Base-by-base conservation (phyloP, 37 sponge, comb jelly and placozoan genomes). In the Beroe ovata region DNA sequence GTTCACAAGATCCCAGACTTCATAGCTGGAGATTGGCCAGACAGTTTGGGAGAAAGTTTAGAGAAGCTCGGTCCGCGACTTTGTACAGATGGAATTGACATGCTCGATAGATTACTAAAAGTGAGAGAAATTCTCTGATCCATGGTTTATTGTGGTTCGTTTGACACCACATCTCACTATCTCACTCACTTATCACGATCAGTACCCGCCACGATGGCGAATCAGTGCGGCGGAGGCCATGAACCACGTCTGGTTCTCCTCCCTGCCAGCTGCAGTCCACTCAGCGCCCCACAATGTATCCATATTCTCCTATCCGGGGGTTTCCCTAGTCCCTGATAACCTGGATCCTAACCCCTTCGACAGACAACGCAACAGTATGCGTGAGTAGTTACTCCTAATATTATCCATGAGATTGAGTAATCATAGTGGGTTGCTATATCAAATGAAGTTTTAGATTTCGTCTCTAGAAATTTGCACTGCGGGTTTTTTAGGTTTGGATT, bases 141-240 rank as follows among this genome's bases (percentile, higher is more conserved):
- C 18, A 58, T 58, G 16, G 11, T 18, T 18, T 18, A 11, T 19
- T 11, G 11, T 58, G 18, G 16, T 18, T 18, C 11, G 16, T 58
- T 18, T 58, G 18, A 58, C 59, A 58, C 59, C 59, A 19, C 11
- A 19, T 58, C 18, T 58, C 59, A 11, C 59, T 58, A 11, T 18
- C 11, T 11, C 18, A 58, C 59, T 18, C 59, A 11, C n/a, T n/a
- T n/a, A n/a, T n/a, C n/a, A n/a, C n/a, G n/a, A n/a, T 54, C 42
- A 39, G 84, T 77, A 77, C 84, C 84, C 84, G 26, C 84, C 84
- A 26, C 41, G 84, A 3, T 77, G 84, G 84, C 3, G 84, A 54
- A 77, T 77, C 26, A 32, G 36, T 1, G 84, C 84, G 47, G 11
- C 36, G 0, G 84, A 77, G n/a, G 84, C 84, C 25, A 39, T 77